Evolutionary conservation across 1,140 invertebrate species (phyloP), one percentile per base, ranked within the genome.

Genomic region (Sogatella furcifera): DNA sequence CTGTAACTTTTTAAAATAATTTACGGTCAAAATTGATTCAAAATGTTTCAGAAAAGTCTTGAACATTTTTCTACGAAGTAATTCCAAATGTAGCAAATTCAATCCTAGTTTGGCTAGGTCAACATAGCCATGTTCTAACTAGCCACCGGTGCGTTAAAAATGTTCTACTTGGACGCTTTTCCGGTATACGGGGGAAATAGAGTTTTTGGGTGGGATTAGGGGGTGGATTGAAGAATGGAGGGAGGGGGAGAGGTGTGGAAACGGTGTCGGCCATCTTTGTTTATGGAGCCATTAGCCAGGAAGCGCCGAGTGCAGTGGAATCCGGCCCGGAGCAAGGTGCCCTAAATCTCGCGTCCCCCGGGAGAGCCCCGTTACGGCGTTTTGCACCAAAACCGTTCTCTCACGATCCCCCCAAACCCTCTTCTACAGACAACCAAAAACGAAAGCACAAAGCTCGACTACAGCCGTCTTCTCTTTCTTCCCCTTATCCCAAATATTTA

Each of bases 321-420:
- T 38, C 34, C 34, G 34, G 72, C 72, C 68, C 70, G 70, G 70
- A 72, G 72, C 70, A 72, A 72, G 70, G 70, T 67, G 70, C 69
- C 70, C 69, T 64, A 68, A 71, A 72, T 70, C 66, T 62, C 65
- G 65, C 64, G 60, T 62, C 61, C 63, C 62, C 52, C 31, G 49
- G 49, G 17, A 60, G 59, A 38, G 56, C 59, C 61, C 64, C 62
- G 60, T 65, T 60, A 60, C 60, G 66, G 56, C 60, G 44, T 58
- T 46, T 34, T 52, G 52, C 54, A 41, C 61, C 59, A 44, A 62
- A 55, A 57, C 34, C 63, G 57, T 65, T 56, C 60, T 57, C 65
- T 57, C 52, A 57, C 58, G 46, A 58, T 63, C 64, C 62, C 52
- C 60, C 64, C 64, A 61, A 54, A 13, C 60, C 53, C 64, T 38